Percentiles rank a stretch among this genome's conserved stretches.
phyloP scores from a whole-genome alignment of 2,797 vertebrate species.

The Gadopsis bispinosus region DNA sequence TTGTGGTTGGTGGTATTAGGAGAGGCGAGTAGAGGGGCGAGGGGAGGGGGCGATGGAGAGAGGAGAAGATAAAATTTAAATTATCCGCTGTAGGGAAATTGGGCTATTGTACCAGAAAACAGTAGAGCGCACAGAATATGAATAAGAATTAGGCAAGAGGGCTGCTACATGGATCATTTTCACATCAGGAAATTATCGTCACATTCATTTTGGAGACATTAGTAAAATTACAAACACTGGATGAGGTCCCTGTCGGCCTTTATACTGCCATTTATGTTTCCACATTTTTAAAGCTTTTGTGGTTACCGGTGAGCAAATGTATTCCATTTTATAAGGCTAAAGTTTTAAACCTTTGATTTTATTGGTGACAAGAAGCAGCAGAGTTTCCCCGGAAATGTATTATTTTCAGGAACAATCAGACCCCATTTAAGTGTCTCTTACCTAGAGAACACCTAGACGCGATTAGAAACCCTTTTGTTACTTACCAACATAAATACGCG shows the following conservation, averaged over 20 bases:
- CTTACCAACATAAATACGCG: not conserved
- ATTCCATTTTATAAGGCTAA: not conserved
- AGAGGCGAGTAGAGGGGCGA: no score
- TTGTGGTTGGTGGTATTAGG: no score
- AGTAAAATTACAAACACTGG: conserved; percentile 13
- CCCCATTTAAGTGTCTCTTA: not conserved
- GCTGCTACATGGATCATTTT: not conserved
- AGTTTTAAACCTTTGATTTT: not conserved
- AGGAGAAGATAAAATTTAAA: conserved; percentile 47
- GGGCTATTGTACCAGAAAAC: conserved; percentile 35
- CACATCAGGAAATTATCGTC: conserved; percentile 9
- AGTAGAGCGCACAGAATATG: conserved; percentile 30
- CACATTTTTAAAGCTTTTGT: not conserved
- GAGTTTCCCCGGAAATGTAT: not conserved
- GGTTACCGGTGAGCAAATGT: not conserved
- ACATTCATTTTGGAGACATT: conserved; percentile 24
- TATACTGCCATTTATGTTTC: not conserved
- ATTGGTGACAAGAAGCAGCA: not conserved
- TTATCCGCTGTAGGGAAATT: conserved; percentile 36
- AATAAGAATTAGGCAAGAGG: conserved; percentile 19
- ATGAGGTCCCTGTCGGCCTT: not conserved
- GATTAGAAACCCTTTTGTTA: not conserved
- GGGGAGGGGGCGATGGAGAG: no score
- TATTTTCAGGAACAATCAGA: no score
- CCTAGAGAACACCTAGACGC: not conserved